Conservation (phyloP, 2,113 vertebrate genomes). For the Rissa tridactyla region DNA sequence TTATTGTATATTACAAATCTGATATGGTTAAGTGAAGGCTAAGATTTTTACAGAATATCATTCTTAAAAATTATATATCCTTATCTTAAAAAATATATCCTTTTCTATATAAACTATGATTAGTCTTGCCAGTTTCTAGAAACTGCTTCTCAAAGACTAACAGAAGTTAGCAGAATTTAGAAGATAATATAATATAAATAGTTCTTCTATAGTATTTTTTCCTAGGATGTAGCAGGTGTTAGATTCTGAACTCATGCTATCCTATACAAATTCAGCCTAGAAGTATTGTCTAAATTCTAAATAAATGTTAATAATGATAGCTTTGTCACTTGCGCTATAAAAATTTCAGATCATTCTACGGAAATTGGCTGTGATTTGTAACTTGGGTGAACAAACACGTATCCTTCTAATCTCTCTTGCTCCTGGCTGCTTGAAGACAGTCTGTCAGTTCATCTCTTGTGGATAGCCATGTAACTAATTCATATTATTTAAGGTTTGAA, state of each 20-base stretch:
- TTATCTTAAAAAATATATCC: neutral
- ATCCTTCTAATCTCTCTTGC: neutral
- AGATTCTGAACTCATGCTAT: neutral
- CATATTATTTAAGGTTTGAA: neutral
- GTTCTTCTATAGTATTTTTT: neutral
- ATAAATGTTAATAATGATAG: neutral
- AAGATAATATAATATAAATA: neutral
- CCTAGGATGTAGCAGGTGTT: neutral
- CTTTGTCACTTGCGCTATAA: neutral
- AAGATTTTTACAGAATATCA: neutral
- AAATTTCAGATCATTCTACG: neutral
- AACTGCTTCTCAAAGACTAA: neutral
- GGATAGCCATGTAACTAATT: neutral
- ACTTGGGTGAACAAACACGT: neutral
- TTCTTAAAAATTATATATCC: neutral
- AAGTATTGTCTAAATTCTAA: neutral
- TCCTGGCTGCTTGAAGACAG: neutral
- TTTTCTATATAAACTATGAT: neutral
- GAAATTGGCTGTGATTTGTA: neutral
- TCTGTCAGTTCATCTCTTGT: neutral
- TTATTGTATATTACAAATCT: neutral
- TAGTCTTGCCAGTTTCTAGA: neutral
- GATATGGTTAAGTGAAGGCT: neutral
- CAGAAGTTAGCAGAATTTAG: neutral
- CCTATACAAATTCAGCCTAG: neutral